Percentiles rank a stretch among this genome's conserved stretches.
Evolutionary conservation across 2,797 vertebrate genomes (phyloP).

Genomic region (Enteromius fasciolatus): DNA sequence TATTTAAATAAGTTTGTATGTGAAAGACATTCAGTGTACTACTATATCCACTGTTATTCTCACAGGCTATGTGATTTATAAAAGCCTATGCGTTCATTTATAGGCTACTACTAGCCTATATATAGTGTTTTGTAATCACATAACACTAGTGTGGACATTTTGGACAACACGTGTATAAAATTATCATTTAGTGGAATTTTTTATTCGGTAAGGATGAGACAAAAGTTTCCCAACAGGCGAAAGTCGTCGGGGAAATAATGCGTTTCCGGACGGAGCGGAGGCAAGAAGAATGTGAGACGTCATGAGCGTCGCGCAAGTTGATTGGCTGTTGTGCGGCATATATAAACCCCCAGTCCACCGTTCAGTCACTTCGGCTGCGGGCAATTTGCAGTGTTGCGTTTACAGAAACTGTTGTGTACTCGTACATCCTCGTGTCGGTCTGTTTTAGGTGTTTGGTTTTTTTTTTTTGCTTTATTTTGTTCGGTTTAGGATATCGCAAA

Average conservation of each 20-base stretch:
- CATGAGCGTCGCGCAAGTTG: constrained; percentile 61
- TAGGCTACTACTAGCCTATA: background rate
- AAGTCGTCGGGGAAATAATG: constrained; percentile 40
- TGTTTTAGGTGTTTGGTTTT: constrained; percentile 9
- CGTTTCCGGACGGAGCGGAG: constrained; percentile 43
- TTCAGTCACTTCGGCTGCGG: constrained; percentile 75
- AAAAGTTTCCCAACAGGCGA: constrained; percentile 40
- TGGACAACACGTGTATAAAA: background rate
- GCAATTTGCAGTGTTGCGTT: constrained; percentile 14
- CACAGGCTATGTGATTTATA: background rate
- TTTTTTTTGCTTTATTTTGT: constrained; percentile 12
- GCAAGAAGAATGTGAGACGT: constrained; percentile 50
- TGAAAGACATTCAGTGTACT: background rate
- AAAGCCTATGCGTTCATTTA: background rate
- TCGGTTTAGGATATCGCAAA: background rate
- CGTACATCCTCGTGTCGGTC: constrained; percentile 19
- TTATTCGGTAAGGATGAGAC: background rate
- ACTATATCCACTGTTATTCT: background rate
- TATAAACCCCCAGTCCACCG: constrained; percentile 74
- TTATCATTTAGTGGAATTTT: background rate
- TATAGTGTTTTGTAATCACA: background rate
- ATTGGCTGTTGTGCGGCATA: constrained; percentile 74
- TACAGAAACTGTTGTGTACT: constrained; percentile 32
- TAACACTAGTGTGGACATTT: background rate
- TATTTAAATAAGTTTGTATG: background rate